These are phyloP conservation scores for Lota lota DNA, from an alignment of 2,113 vertebrate species.

Conservation along the genomic window DNA sequence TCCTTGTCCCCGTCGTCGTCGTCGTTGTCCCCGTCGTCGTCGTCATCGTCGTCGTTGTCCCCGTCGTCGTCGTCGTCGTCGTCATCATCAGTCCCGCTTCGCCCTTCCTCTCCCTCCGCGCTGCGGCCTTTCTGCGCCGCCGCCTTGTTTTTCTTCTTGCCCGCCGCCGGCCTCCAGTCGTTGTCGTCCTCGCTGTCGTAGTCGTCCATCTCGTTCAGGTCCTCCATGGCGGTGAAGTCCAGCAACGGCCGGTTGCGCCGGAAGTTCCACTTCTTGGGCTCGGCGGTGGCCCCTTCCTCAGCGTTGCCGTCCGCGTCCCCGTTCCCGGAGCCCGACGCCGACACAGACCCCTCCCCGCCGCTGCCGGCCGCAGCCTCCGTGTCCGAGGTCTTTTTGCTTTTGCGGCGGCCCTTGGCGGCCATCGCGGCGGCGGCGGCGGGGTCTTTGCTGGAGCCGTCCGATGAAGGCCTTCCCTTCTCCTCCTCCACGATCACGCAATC, in stretches of 20 bases:
- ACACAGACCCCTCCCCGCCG: constrained; percentile 12
- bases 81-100: constrained; percentile 65
- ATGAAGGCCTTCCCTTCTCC: constrained; percentile 65
- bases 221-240: constrained; percentile 96
- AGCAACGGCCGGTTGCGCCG: constrained; percentile 89
- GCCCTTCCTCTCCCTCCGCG: constrained; percentile 81
- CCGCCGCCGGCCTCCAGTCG: constrained; percentile 90
- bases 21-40: constrained; percentile 69
- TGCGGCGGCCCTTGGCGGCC: constrained; percentile 51
- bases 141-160: constrained; percentile 82
- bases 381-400: constrained; percentile 76
- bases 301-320: constrained; percentile 27
- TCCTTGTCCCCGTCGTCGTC: constrained; percentile 76
- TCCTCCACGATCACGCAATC: constrained; percentile 77
- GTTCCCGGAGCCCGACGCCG: constrained; percentile 7
- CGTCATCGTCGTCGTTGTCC: constrained; percentile 77
- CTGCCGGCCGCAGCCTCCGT: constrained; percentile 48
- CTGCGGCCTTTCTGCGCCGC: constrained; percentile 75
- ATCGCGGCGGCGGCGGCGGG: constrained; percentile 67
- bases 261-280: constrained; percentile 98
- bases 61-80: constrained; percentile 80
- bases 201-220: constrained; percentile 96
- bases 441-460: constrained; percentile 81
- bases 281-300: constrained; percentile 77
- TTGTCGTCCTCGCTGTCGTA: constrained; percentile 99